Conservation (phyloP, 2,113 vertebrate genomes). For the Sander lucioperca region DNA sequence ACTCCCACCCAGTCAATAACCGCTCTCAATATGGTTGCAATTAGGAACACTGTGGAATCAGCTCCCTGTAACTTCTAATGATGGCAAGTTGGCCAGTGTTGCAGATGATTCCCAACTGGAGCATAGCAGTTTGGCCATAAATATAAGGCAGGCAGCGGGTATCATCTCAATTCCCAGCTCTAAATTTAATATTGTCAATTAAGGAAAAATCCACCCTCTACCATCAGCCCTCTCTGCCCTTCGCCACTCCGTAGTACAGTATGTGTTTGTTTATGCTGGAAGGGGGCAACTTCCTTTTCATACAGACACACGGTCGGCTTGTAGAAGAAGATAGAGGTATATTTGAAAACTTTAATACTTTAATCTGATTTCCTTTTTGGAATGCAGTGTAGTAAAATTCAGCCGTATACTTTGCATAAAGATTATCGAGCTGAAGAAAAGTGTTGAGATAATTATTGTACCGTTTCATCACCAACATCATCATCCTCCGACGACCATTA, state of each 20-base stretch:
- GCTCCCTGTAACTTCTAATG: constrained; percentile 78
- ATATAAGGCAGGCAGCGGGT: constrained; percentile 44
- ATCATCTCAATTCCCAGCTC: constrained; percentile 49
- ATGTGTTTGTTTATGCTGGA: constrained; percentile 43
- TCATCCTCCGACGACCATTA: background rate
- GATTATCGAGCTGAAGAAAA: background rate
- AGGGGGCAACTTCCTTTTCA: background rate
- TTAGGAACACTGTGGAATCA: constrained; percentile 74
- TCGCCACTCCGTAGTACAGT: background rate
- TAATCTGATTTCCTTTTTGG: constrained; percentile 25
- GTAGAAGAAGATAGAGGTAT: constrained; percentile 21
- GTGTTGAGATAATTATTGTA: background rate
- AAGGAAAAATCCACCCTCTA: constrained; percentile 36
- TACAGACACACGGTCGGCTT: constrained; percentile 17
- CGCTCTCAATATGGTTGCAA: constrained; percentile 78
- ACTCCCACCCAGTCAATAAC: constrained; percentile 79
- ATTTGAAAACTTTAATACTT: constrained; percentile 35
- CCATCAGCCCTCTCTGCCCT: constrained; percentile 20
- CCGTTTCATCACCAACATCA: constrained; percentile 1
- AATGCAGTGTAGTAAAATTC: background rate
- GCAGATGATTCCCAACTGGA: constrained; percentile 65
- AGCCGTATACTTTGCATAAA: background rate
- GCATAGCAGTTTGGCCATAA: constrained; percentile 46
- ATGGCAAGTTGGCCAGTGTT: constrained; percentile 69
- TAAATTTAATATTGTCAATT: constrained; percentile 56